A percentile compares a stretch with the other conserved stretches of the same genome.
phyloP scores from a whole-genome alignment of 2,797 vertebrate species.

The Anguilla pacifica region DNA sequence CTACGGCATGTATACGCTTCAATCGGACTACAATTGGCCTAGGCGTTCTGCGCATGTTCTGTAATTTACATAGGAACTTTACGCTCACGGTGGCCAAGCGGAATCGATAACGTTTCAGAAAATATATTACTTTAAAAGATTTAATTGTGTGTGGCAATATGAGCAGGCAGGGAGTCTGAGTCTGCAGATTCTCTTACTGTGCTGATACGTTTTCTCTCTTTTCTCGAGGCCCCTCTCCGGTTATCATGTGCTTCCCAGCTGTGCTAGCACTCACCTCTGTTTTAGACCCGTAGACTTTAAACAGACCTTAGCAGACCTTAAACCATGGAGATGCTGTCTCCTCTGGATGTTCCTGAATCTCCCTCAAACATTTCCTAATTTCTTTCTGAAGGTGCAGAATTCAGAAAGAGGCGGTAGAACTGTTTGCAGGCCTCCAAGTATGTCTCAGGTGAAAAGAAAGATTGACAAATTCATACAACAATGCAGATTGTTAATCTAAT shows the following conservation, averaged over 20 bases:
- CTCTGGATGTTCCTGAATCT: neutral
- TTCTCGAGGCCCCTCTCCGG: neutral
- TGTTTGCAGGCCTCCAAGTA: neutral
- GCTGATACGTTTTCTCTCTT: neutral
- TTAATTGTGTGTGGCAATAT: neutral
- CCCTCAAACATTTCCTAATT: neutral
- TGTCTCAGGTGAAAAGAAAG: neutral
- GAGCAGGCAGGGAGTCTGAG: neutral
- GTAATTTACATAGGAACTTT: too few species aligned
- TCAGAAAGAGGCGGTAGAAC: neutral
- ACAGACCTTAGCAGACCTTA: neutral
- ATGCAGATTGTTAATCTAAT: neutral
- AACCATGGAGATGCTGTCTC: neutral
- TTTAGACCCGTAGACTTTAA: neutral
- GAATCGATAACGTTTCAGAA: too few species aligned
- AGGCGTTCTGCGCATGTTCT: too few species aligned
- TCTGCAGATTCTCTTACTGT: neutral
- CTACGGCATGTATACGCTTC: too few species aligned
- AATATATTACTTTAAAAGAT: too few species aligned
- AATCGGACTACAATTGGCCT: too few species aligned
- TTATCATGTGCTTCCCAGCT: neutral
- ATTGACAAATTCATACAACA: neutral
- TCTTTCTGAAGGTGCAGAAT: neutral
- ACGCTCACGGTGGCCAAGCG: too few species aligned
- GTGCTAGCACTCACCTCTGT: neutral